These are phyloP conservation scores for Lottia scabra DNA, from an alignment of 2,888 invertebrate genomes.

Conservation along the genomic window DNA sequence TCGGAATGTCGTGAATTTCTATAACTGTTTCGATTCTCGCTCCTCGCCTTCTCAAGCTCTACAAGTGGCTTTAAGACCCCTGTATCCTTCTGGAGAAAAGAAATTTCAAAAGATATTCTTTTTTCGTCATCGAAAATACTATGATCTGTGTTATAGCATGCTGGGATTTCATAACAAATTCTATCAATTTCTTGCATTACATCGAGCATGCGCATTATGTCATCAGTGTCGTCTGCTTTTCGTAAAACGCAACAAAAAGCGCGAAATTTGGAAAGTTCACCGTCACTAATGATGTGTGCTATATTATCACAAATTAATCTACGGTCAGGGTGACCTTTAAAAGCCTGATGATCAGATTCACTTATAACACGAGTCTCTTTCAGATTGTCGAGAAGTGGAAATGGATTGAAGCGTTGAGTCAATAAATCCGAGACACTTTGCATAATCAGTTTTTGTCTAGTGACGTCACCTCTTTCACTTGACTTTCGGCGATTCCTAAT, in stretches of 20 bases:
- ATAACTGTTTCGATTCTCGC: slow-evolving; percentile 41
- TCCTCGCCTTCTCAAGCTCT: slow-evolving; percentile 55
- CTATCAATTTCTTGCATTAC: slow-evolving; percentile 58
- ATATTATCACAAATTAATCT: slow-evolving; percentile 54
- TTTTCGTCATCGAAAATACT: slow-evolving; percentile 57
- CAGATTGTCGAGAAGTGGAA: slow-evolving; percentile 47
- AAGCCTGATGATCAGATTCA: slow-evolving; percentile 45
- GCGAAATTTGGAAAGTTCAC: slow-evolving; percentile 45
- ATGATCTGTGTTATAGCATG: slow-evolving; percentile 33
- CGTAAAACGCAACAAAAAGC: slow-evolving; percentile 57
- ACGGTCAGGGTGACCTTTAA: slow-evolving; percentile 51
- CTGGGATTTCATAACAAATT: slow-evolving; percentile 49
- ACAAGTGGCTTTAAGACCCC: slow-evolving; percentile 55
- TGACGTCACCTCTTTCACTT: slow-evolving; percentile 42
- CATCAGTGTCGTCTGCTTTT: slow-evolving; percentile 40
- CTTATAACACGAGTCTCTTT: slow-evolving; percentile 41
- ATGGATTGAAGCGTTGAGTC: slow-evolving; percentile 56
- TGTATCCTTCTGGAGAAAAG: slow-evolving; percentile 55
- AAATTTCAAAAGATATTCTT: slow-evolving; percentile 58
- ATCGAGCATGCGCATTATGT: slow-evolving; percentile 51
- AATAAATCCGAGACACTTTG: slow-evolving; percentile 54
- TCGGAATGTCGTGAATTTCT: slow-evolving; percentile 50
- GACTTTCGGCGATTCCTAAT: slow-evolving; percentile 40
- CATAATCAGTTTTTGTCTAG: slow-evolving; percentile 51
- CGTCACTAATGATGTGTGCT: slow-evolving; percentile 44